Base-by-base conservation (phyloP, 2,888 invertebrate species). In the Sphaerolaimus hirsutus region DNA sequence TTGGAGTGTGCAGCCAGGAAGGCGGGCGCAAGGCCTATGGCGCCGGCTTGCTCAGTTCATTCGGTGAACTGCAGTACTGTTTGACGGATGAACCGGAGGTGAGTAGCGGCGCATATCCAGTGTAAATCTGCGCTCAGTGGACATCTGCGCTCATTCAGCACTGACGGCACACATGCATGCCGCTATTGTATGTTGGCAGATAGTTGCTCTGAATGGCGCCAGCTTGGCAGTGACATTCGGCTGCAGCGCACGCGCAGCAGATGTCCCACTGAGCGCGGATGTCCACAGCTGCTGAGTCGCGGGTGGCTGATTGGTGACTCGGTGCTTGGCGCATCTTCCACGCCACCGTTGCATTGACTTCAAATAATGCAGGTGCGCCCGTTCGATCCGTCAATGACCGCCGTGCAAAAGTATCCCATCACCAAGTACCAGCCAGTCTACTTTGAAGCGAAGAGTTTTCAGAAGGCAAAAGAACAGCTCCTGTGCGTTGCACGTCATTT, bases 341-440 rank as follows among this genome's bases (percentile, higher is more conserved):
- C n/a, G n/a, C n/a, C n/a, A n/a, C n/a, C n/a, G n/a, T n/a, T n/a
- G n/a, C n/a, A n/a, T n/a, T n/a, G n/a, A n/a, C n/a, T n/a, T n/a
- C 81, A 23, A 44, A 40, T 26, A 14, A 49, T 51, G 37, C 36
- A 55, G 54, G 68, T 81, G 19, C 71, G 76, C 50, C 74, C 79
- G 0, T 97, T 99, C 64, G 84, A 93, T 44, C 97, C 97, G 0
- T 71, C 73, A 2, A 74, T 76, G 55, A 89, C 89, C 0, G 79
- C 81, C 0, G 63, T 75, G 21, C 86, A 89, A 62, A 79, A 81
- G 61, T 97, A 99, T 66, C 93, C 93, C 40, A 91, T 97, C 57
- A 91, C 93, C 0, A 78, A 84, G 60, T 97, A 84, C 68, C 97
- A 97, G 66, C 91, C 89, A 0, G 67, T 86, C 14, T 99, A 99